phyloP scores from a whole-genome alignment of 64 coral and sea anemone genomes.

The Pocillopora verrucosa region DNA sequence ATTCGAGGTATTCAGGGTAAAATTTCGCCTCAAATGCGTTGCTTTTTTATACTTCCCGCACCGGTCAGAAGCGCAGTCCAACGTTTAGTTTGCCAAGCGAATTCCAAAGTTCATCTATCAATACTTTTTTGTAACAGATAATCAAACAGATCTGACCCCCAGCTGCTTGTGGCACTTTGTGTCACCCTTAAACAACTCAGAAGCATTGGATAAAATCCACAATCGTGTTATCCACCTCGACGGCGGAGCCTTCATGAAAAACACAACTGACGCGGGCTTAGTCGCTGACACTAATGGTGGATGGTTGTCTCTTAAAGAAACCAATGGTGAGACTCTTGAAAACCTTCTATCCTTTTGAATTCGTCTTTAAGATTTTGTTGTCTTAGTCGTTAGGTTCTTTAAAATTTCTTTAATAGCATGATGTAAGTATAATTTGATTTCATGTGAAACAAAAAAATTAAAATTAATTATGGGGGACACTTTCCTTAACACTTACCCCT shows the following conservation, averaged over 20 bases:
- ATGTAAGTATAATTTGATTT: no score
- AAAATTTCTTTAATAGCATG: no score
- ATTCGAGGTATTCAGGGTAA: no score
- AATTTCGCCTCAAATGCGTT: no score
- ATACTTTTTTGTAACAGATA: slow-evolving; percentile 22
- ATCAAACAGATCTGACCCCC: slow-evolving; percentile 24
- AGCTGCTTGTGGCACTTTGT: slow-evolving; percentile 66
- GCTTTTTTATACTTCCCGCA: no score
- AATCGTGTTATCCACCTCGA: slow-evolving; percentile 36
- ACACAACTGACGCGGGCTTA: slow-evolving; percentile 34
- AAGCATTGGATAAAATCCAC: slow-evolving; percentile 34
- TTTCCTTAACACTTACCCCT: no score
- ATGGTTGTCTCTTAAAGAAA: slow-evolving; percentile 71
- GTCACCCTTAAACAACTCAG: slow-evolving; percentile 34
- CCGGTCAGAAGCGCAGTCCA: background rate
- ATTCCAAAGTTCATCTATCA: background rate
- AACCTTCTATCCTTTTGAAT: background rate
- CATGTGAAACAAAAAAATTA: no score
- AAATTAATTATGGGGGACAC: no score
- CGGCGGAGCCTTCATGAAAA: slow-evolving; percentile 46
- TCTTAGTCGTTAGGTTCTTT: no score
- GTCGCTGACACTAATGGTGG: slow-evolving; percentile 61
- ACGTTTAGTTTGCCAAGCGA: no score
- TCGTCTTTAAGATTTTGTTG: background rate
- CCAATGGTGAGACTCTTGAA: slow-evolving; percentile 46